Base-by-base conservation (phyloP, 92 coral and sea anemone genomes). In the Paramuricea clavata region DNA sequence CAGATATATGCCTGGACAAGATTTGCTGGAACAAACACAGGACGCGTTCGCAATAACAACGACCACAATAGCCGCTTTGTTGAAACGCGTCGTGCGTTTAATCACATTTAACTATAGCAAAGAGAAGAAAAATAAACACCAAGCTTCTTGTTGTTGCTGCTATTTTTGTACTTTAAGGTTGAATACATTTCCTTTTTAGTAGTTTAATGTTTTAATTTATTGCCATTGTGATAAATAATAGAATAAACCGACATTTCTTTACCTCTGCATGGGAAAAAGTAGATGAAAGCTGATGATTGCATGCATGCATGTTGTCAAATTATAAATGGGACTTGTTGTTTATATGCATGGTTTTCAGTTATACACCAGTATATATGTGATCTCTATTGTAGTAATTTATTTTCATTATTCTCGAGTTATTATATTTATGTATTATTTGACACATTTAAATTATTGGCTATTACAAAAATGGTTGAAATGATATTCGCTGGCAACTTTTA, bases 1-100 rank as follows among this genome's bases (percentile, higher is more conserved):
- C 22, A 65, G 72, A 65, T 65, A 33, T 33, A 33, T 33, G 72
- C 39, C 72, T 65, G 72, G 72, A 65, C 72, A 65, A 31, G 72
- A 65, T 33, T 65, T 65, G 36, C 5, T 65, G 41, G 28, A 65
- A 65, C 72, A 65, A 65, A 65, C 72, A 15, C n/a, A n/a, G 10
- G 72, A 65, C 72, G 72, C 72, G 72, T 33, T 30, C 36, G 72
- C 39, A 65, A 33, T 28, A 28, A 31, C 72, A 65, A 31, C 36
- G 17, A 65, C 36, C 72, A 65, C 72, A 65, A 65, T 28, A 19
- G 36, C 41, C 41, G 36, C 72, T 28, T 65, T 65, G 72, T 65
- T 28, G 72, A 27, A 16, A 31, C 22, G 35, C 72, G 28, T 15
- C 35, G 72, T 65, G 72, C 72, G 72, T 65, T 65, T 65, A 65